phyloP scores from a whole-genome alignment of 2,113 vertebrate species.

The Tychaedon coryphoeus region DNA sequence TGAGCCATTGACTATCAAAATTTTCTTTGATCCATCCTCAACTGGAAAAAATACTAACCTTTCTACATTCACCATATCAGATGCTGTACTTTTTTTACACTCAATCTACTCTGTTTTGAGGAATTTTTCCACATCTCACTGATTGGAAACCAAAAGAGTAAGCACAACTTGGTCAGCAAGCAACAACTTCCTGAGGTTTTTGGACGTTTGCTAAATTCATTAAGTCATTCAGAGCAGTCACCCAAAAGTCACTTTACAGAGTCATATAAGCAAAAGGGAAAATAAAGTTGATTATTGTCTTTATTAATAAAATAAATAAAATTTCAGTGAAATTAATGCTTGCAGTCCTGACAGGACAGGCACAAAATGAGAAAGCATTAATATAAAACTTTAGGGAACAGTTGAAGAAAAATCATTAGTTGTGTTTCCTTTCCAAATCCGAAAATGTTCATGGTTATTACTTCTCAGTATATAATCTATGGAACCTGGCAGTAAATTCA shows the following conservation, averaged over 20 bases:
- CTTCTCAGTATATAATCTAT: neutral
- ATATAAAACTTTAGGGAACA: neutral
- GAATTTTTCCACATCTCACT: neutral
- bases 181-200: neutral
- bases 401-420: neutral
- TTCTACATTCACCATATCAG: rapidly evolving
- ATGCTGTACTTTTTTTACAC: neutral
- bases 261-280: neutral
- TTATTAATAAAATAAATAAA: neutral
- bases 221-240: neutral
- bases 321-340: neutral
- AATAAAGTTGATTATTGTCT: neutral
- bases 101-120: neutral
- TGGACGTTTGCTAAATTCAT: neutral
- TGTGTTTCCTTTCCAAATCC: neutral
- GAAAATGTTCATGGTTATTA: neutral
- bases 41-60: neutral
- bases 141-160: neutral
- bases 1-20: neutral
- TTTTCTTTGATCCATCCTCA: neutral
- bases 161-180: neutral
- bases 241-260: neutral
- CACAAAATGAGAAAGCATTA: neutral
- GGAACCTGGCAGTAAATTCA: neutral
- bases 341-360: neutral